phyloP scores from a whole-genome alignment of 2,113 vertebrate species.

The Rissa tridactyla region DNA sequence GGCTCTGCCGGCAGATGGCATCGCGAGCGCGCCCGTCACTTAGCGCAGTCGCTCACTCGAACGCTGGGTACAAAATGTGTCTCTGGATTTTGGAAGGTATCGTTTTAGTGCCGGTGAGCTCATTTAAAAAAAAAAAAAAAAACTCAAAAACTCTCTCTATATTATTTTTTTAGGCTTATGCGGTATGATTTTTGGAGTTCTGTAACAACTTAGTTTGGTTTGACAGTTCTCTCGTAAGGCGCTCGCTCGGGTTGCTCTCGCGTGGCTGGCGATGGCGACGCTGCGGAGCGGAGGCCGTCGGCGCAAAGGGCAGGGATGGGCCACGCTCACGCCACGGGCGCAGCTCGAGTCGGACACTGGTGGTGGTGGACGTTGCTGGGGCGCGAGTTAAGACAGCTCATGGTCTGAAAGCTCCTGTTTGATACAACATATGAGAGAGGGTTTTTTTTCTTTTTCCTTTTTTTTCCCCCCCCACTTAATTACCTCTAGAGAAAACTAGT shows the following conservation, averaged over 20 bases:
- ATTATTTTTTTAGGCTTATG: background rate
- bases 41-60: rapidly evolving
- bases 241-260: rapidly evolving
- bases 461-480: background rate
- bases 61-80: rapidly evolving
- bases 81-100: background rate
- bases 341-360: rapidly evolving
- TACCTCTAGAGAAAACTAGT: background rate
- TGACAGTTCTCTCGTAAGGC: rapidly evolving
- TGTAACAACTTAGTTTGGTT: rapidly evolving
- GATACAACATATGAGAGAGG: rapidly evolving
- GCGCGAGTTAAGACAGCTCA: background rate
- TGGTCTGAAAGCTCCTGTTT: background rate
- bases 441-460: background rate
- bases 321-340: rapidly evolving
- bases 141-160: rapidly evolving
- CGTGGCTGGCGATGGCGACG: rapidly evolving
- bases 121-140: background rate
- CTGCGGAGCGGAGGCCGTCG: rapidly evolving
- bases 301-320: background rate
- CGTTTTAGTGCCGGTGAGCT: background rate
- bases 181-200: background rate
- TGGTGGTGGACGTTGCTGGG: rapidly evolving
- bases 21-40: rapidly evolving
- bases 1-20: background rate